phyloP scores from a whole-genome alignment of 2,113 vertebrate species.

The Erythrolamprus reginae region DNA sequence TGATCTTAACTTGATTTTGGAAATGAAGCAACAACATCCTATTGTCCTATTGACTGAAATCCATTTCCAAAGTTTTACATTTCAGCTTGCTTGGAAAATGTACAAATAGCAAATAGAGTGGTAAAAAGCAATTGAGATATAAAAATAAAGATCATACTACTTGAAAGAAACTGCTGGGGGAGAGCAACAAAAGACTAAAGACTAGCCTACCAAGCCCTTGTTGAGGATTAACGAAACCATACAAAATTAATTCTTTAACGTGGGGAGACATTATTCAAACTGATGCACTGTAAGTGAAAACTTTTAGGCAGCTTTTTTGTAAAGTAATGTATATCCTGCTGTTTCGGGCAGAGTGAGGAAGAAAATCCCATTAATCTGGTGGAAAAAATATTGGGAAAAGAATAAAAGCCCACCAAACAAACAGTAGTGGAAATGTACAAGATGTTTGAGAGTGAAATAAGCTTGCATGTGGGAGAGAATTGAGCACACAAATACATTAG shows the following conservation, averaged over 20 bases:
- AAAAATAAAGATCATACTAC: conserved; percentile 47
- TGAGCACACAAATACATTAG: conserved; percentile 31
- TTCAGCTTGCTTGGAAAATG: conserved; percentile 26
- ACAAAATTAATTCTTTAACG: conserved; percentile 42
- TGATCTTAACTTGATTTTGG: neutral
- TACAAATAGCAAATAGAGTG: neutral
- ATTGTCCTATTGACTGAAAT: neutral
- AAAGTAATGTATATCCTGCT: conserved; percentile 62
- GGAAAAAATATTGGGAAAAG: conserved; percentile 66
- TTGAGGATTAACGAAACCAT: conserved; percentile 54
- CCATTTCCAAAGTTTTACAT: neutral
- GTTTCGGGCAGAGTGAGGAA: conserved; percentile 69
- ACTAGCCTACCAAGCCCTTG: conserved; percentile 6
- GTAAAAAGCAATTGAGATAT: conserved; percentile 40
- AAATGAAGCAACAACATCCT: neutral
- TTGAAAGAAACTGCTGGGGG: conserved; percentile 45
- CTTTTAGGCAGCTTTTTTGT: conserved; percentile 32
- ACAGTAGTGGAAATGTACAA: conserved; percentile 51
- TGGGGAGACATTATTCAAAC: conserved; percentile 60
- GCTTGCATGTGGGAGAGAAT: conserved; percentile 8
- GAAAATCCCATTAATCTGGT: conserved; percentile 70
- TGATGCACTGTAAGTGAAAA: conserved; percentile 49
- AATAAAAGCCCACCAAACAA: conserved; percentile 54
- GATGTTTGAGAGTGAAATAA: conserved; percentile 57
- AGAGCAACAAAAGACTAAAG: conserved; percentile 38